These are phyloP conservation scores for Craterocephalus amniculus DNA, from an alignment of 2,797 vertebrate genomes.

Conservation along the genomic window DNA sequence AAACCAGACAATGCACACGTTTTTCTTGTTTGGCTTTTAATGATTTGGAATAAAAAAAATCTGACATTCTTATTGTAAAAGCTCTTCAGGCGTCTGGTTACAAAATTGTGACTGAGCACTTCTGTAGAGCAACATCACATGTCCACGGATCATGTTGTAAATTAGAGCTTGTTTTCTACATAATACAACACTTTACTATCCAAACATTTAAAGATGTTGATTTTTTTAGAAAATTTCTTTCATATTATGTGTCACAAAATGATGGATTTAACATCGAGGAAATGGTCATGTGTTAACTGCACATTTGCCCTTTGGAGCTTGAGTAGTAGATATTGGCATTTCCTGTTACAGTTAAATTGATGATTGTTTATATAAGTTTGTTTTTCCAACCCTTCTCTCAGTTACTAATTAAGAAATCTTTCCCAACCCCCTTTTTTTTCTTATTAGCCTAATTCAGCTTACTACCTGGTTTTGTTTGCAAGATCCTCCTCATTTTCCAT, in stretches of 20 bases:
- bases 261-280: slow-evolving; percentile 28
- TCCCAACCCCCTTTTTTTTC: slow-evolving; percentile 7
- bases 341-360: slow-evolving; percentile 71
- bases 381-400: slow-evolving; percentile 47
- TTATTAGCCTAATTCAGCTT: slow-evolving; percentile 10
- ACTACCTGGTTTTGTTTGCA: slow-evolving; percentile 34
- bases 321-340: slow-evolving; percentile 64
- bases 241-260: slow-evolving; percentile 26
- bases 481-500: slow-evolving; percentile 28
- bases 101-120: slow-evolving; percentile 3
- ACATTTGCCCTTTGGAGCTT: slow-evolving; percentile 42
- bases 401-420: slow-evolving; percentile 64
- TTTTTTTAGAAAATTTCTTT: neutral
- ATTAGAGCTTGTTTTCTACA: slow-evolving; percentile 47
- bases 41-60: slow-evolving; percentile 5
- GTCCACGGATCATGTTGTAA: neutral
- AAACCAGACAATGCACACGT: neutral
- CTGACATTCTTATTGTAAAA: slow-evolving; percentile 4
- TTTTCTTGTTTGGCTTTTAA: neutral
- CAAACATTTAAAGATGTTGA: slow-evolving; percentile 5
- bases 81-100: slow-evolving; percentile 5
- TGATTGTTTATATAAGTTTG: slow-evolving; percentile 69
- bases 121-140: slow-evolving; percentile 2
- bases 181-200: neutral
- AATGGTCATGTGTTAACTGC: neutral